Conservation (phyloP, 2,888 invertebrate species). For the Bombylius major region DNA sequence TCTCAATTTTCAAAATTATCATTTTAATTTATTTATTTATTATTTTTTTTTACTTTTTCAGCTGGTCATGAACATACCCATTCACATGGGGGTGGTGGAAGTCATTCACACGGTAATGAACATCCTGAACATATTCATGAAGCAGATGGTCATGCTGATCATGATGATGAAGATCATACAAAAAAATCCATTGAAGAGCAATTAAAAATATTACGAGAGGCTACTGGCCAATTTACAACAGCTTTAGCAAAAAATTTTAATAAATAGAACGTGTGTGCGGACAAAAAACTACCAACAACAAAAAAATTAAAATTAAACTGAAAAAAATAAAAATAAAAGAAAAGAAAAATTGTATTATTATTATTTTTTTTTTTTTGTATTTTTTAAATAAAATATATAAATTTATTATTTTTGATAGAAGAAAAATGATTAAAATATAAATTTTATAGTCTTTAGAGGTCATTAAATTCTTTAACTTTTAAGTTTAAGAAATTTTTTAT, state of each 20-base stretch:
- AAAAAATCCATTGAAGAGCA: background rate
- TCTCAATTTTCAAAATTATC: too few species aligned
- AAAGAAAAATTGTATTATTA: too few species aligned
- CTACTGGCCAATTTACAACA: background rate
- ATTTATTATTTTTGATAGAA: too few species aligned
- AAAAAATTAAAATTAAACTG: too few species aligned
- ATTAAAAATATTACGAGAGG: background rate
- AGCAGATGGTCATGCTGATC: background rate
- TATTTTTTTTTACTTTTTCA: background rate
- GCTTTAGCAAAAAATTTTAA: background rate
- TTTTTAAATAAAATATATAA: too few species aligned
- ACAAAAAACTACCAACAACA: too few species aligned
- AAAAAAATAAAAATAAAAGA: too few species aligned
- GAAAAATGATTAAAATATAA: too few species aligned
- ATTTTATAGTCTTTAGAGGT: too few species aligned
- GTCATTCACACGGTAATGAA: conserved; percentile 3
- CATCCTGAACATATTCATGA: background rate
- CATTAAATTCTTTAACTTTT: too few species aligned
- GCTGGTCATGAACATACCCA: conserved; percentile 3
- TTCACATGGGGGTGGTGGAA: background rate
- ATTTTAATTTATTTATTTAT: background rate
- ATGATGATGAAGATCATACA: background rate
- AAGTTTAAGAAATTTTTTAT: too few species aligned
- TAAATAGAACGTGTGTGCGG: background rate
- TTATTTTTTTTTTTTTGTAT: too few species aligned